Evolutionary conservation across 2,888 invertebrate species (phyloP), one percentile per base, ranked within the genome.

Genomic region (Philhelius pedissequus): DNA sequence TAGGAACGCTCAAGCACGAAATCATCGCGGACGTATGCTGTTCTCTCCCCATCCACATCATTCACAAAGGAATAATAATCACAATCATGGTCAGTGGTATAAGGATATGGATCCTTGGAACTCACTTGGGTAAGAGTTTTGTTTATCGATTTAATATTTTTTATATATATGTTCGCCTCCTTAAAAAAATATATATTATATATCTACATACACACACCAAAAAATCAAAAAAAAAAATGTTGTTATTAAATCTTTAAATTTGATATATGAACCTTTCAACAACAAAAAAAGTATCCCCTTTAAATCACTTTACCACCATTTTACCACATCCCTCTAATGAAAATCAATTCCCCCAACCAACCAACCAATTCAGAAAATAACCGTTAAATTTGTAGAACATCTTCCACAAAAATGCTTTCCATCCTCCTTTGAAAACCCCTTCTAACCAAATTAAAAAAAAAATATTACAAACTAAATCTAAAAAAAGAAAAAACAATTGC

Each of bases 71-170:
- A 88, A 78, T 87, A 88, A 71, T 87, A 89, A 68, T 88, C 88
- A 71, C 88, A 87, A 86, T 75, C 87, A 87, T 86, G 87, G 87
- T 74, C 88, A 87, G 80, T 88, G 88, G 88, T 87, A 88, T 78
- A 88, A 88, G 82, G 91, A 90, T 88, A 86, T 89, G 86, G 89
- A 89, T 74, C 86, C 87, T 71, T 90, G 89, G 88, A 89, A 88
- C 88, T 83, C 89, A 77, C 89, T 90, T 89, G 91, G 92, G 91
- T 91, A 91, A 91, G 92, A 89, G 77, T 78, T 86, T 68, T 79
- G 87, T 88, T 88, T 87, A 87, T 83, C 87, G 78, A 86, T 86
- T 84, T 69, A 52, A 80, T 62, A 38, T 35, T 58, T 25, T 58
- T 9, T 43, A 40, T 54, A 13, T 45, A 15, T 25, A 56, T 56